Percentiles rank a stretch among this genome's conserved stretches.
These are phyloP conservation scores for Psittacula echo DNA, from an alignment of 2,797 vertebrate genomes.

Conservation along the genomic window DNA sequence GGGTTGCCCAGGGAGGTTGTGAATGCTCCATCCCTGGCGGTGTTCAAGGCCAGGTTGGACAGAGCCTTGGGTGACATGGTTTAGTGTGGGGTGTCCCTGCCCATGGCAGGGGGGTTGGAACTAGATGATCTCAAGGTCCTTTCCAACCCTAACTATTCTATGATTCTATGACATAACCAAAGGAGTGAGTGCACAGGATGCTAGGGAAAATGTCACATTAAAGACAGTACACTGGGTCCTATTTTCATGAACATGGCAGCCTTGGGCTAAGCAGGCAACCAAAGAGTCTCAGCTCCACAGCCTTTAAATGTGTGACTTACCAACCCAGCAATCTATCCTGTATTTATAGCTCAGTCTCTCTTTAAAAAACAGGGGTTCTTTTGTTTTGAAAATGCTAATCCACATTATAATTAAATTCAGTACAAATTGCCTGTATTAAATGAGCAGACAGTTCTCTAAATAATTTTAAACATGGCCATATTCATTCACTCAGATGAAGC, in stretches of 20 bases:
- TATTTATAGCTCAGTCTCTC: background rate
- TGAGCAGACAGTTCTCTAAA: background rate
- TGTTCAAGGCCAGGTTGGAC: too few relatives aligned
- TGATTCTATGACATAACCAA: background rate
- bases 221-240: background rate
- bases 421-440: background rate
- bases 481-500: background rate
- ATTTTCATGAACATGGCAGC: background rate
- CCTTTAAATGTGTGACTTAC: background rate
- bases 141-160: too few relatives aligned
- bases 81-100: too few relatives aligned
- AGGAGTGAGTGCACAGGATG: fast-evolving
- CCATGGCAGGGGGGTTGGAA: too few relatives aligned
- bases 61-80: too few relatives aligned
- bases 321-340: background rate
- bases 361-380: background rate
- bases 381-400: background rate
- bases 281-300: background rate
- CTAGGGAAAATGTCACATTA: background rate
- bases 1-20: too few relatives aligned
- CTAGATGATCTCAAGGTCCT: too few relatives aligned
- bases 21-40: too few relatives aligned
- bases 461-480: background rate
- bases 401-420: background rate
- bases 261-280: background rate